Evolutionary conservation across 92 coral and sea anemone species (phyloP).

Genomic region (Heteractis magnifica): DNA sequence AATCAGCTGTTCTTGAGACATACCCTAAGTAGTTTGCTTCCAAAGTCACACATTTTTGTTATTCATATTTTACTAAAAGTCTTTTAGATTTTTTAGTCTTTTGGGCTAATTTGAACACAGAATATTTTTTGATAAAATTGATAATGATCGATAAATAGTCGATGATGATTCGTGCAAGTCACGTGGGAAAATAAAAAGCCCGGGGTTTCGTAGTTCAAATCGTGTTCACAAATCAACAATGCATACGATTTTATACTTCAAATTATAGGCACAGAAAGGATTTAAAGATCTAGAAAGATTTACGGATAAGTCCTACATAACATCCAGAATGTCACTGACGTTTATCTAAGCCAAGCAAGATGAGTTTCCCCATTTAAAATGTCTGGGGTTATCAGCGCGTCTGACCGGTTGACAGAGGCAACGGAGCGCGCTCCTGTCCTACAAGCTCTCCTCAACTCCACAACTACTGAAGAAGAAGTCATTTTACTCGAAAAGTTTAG

Average conservation of each 20-base stretch:
- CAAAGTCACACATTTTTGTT: background rate
- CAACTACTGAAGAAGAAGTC: conserved; percentile 77
- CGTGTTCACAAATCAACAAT: conserved; percentile 14
- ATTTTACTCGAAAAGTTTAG: conserved; percentile 65
- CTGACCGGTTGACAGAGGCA: conserved; percentile 29
- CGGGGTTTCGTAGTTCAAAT: conserved; percentile 38
- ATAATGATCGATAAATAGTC: conserved; percentile 27
- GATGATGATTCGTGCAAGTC: conserved; percentile 29
- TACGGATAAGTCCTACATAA: conserved; percentile 7
- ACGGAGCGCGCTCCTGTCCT: conserved; percentile 27
- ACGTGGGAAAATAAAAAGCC: conserved; percentile 78
- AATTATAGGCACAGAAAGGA: conserved; percentile 23
- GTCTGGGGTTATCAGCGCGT: conserved; percentile 5
- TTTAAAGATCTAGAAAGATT: conserved; percentile 24
- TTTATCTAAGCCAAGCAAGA: conserved; percentile 4
- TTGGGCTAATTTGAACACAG: background rate
- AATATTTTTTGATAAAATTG: background rate
- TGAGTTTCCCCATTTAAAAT: conserved; percentile 6
- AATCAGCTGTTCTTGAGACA: background rate
- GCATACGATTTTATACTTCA: conserved; percentile 11
- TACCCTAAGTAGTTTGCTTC: background rate
- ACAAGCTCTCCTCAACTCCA: conserved; percentile 51
- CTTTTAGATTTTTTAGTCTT: background rate
- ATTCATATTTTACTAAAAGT: background rate
- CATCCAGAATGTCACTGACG: background rate